A percentile compares a stretch with the other conserved stretches of the same genome.
Evolutionary conservation across 2,113 vertebrate species (phyloP).

Genomic region (Rhabdomys dilectus): DNA sequence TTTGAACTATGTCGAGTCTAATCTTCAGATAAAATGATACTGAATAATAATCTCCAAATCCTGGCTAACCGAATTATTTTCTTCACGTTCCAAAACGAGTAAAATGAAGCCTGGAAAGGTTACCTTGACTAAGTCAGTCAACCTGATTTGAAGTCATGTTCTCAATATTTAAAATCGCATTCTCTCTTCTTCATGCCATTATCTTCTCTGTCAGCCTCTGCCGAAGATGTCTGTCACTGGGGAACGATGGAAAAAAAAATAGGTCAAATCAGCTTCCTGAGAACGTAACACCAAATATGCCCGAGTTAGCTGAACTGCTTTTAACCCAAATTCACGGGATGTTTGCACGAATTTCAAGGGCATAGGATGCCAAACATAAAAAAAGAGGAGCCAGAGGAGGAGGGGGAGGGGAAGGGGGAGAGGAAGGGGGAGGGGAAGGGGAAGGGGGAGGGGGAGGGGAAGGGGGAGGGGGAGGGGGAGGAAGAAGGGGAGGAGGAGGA

Average conservation of each 20-base stretch:
- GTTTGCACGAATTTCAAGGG: constrained; percentile 39
- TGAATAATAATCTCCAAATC: background rate
- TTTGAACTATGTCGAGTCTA: background rate
- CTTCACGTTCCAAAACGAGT: background rate
- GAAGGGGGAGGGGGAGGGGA: too few relatives aligned
- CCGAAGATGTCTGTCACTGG: background rate
- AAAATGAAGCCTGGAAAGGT: background rate
- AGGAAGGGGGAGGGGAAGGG: too few relatives aligned
- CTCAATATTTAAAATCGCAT: background rate
- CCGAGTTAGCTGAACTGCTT: background rate
- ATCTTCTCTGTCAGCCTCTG: background rate
- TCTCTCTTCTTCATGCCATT: background rate
- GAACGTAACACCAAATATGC: background rate
- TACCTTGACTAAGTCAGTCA: background rate
- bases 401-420: too few relatives aligned
- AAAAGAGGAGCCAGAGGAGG: background rate
- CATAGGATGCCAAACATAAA: background rate
- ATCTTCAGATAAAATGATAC: background rate
- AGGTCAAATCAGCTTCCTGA: background rate
- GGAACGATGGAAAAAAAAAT: background rate
- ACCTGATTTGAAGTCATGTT: background rate
- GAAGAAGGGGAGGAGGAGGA: background rate
- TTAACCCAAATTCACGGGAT: background rate
- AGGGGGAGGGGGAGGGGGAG: background rate
- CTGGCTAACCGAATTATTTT: background rate